phyloP scores from a whole-genome alignment of 2,113 vertebrate genomes.

The Tychaedon coryphoeus region DNA sequence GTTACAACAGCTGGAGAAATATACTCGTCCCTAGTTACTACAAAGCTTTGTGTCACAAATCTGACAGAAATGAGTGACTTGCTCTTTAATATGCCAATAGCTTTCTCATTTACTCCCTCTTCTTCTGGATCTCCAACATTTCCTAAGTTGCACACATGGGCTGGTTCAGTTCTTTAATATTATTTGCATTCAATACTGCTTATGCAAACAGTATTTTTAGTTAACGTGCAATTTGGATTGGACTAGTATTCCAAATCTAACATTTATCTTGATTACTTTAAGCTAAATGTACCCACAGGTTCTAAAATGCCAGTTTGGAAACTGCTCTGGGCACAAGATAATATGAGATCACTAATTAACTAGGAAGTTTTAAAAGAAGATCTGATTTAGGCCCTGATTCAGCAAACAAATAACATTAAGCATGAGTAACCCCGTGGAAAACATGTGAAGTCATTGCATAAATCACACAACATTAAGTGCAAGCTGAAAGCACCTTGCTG shows the following conservation, averaged over 20 bases:
- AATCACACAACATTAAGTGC: constrained; percentile 42
- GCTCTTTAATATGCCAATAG: background rate
- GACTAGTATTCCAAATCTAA: constrained; percentile 33
- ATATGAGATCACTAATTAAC: constrained; percentile 41
- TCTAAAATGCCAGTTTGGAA: constrained; percentile 40
- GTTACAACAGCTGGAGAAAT: background rate
- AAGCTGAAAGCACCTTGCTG: constrained; percentile 26
- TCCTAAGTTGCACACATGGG: background rate
- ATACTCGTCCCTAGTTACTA: background rate
- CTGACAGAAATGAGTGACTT: background rate
- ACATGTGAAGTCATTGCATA: constrained; percentile 15
- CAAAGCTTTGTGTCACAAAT: background rate
- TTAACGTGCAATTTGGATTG: constrained; percentile 43
- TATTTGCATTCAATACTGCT: constrained; percentile 18
- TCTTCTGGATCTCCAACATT: background rate
- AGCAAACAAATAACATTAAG: constrained; percentile 45
- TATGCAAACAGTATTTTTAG: constrained; percentile 44
- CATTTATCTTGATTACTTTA: constrained; percentile 52
- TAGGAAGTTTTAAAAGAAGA: constrained; percentile 32
- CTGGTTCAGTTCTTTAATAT: background rate
- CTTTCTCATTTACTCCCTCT: background rate
- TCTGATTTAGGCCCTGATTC: constrained; percentile 17
- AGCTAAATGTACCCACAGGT: constrained; percentile 46
- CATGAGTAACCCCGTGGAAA: background rate
- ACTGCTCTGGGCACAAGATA: constrained; percentile 21